These are phyloP conservation scores for Arctopsyche grandis DNA, from an alignment of 1,140 invertebrate genomes.

Conservation along the genomic window DNA sequence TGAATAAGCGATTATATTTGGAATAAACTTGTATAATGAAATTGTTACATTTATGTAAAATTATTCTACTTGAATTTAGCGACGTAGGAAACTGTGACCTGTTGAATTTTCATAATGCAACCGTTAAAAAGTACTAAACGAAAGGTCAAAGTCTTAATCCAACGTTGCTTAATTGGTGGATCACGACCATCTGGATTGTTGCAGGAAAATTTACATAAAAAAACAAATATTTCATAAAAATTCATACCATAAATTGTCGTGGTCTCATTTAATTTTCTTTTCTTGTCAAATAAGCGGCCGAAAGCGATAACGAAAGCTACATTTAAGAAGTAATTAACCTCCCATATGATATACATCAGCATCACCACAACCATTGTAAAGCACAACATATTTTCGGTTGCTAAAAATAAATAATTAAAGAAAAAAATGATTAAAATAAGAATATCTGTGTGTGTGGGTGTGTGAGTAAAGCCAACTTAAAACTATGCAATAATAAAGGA, in stretches of 20 bases:
- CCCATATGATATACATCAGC: constrained; percentile 77
- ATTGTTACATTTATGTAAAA: not conserved
- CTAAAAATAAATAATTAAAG: not conserved
- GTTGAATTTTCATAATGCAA: too few species aligned
- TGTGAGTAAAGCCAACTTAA: too few species aligned
- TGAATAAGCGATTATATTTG: too few species aligned
- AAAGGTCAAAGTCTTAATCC: too few species aligned
- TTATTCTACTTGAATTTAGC: too few species aligned
- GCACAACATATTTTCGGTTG: constrained; percentile 57
- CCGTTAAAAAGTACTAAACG: too few species aligned
- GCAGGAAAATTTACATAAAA: not conserved
- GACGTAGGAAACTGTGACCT: too few species aligned
- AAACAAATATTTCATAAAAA: not conserved
- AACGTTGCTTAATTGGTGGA: too few species aligned
- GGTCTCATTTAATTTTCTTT: constrained; percentile 73
- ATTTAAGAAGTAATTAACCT: constrained; percentile 82
- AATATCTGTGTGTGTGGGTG: too few species aligned
- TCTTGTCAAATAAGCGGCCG: constrained; percentile 74
- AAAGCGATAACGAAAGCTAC: constrained; percentile 71
- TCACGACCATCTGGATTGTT: too few species aligned
- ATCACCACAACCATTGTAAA: constrained; percentile 62
- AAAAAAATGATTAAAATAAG: not conserved
- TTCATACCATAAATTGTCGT: constrained; percentile 77
- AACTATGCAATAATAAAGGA: too few species aligned
- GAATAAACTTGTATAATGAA: too few species aligned